Percentiles rank a stretch among this genome's conserved stretches.
These are phyloP conservation scores for Egretta garzetta DNA, from an alignment of 2,113 vertebrate species.

Conservation along the genomic window DNA sequence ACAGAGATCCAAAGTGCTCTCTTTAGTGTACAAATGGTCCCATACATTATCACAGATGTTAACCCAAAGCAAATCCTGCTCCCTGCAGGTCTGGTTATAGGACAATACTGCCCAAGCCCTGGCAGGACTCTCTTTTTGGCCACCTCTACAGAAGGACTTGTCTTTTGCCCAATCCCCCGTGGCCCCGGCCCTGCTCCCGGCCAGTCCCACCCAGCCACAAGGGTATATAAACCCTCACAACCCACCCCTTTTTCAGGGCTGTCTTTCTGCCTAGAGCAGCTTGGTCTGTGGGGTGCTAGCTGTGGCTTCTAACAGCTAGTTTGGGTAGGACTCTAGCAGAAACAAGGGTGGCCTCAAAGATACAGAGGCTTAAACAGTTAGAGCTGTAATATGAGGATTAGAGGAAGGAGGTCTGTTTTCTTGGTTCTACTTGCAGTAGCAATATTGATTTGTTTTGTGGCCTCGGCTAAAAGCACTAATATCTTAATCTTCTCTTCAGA, in stretches of 20 bases:
- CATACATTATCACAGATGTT: background rate
- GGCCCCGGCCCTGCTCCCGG: background rate
- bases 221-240: background rate
- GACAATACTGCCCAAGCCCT: too few relatives aligned
- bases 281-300: rapidly evolving
- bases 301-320: background rate
- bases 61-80: background rate
- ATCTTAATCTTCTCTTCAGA: background rate
- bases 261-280: rapidly evolving
- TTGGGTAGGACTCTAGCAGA: background rate
- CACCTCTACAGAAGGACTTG: background rate
- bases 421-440: background rate
- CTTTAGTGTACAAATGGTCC: background rate
- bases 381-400: background rate
- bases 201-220: background rate
- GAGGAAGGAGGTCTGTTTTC: background rate
- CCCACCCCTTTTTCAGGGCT: rapidly evolving
- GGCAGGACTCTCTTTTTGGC: background rate
- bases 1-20: background rate
- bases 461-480: background rate
- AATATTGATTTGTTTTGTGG: background rate
- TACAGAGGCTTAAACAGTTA: background rate
- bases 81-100: background rate
- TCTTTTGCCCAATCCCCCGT: rapidly evolving
- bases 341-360: background rate